Base-by-base conservation (phyloP, 1,140 invertebrate genomes). In the Drosophila mojavensis region DNA sequence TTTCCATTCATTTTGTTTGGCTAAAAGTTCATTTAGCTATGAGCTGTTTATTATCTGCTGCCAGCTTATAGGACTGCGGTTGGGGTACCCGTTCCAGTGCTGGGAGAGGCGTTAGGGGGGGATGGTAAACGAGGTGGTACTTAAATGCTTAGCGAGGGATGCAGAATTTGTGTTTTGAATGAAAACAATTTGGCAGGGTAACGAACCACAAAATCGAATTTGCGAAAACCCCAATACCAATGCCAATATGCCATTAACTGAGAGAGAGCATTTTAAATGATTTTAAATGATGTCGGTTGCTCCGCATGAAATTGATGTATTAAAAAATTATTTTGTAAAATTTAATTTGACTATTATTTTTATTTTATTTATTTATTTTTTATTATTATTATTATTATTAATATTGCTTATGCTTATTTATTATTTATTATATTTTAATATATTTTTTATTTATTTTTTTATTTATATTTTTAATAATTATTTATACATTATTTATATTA, bases 21-120 rank as follows among this genome's bases (percentile, higher is more conserved):
- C 43, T 50, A 75, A 80, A 80, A 80, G 81, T 84, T 83, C 81
- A 84, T 83, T 83, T 80, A 69, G 73, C 77, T 53, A 69, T 83
- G 81, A 83, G 81, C 73, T 84, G 81, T 83, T 84, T 83, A 83
- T 83, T 83, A 83, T 83, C 73, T 75, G 68, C 58, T 56, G 43
- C 48, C 26, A 30, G 20, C 58, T 54, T 67, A 66, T 45, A 43
- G 65, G 56, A 66, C 47, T 62, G 36, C 20, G 71, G 39, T 50
- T 75, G 43, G 58, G 26, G 24, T 20, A 20, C 17, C 33, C 7
- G 43, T 17, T 45, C 11, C 13, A 15, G 20, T 20, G 36, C 30
- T 1, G 20, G 17, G 39, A 5, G 30, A 15, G 43, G 5, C 11
- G 33, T 2, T n/a, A n/a, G n/a, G n/a, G n/a, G n/a, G 6, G 5